Conservation (phyloP, 2,113 vertebrate species). For the Ageneiosus marmoratus region DNA sequence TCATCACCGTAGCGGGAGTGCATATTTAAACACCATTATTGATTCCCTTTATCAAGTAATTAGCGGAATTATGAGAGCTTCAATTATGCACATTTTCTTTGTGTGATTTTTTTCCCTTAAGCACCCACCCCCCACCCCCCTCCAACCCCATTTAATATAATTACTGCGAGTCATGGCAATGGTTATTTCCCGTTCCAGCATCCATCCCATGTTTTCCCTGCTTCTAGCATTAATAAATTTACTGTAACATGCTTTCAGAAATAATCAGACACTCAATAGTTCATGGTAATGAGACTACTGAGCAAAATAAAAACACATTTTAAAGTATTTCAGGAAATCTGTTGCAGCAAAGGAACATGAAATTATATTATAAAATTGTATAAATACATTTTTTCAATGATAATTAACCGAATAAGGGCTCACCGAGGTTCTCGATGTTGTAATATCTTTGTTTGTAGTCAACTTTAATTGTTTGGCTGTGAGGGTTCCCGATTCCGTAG, state of each 20-base stretch:
- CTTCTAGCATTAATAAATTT: slow-evolving; percentile 3
- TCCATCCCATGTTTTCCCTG: not conserved
- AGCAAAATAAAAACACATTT: slow-evolving; percentile 2
- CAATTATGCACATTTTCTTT: slow-evolving; percentile 57
- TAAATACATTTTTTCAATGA: not conserved
- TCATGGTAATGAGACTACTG: not conserved
- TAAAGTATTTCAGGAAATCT: not conserved
- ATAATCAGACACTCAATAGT: not conserved
- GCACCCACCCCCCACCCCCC: not conserved
- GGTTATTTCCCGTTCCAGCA: slow-evolving; percentile 15
- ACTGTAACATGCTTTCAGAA: slow-evolving; percentile 22
- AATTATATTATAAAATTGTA: no score
- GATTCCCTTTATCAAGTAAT: slow-evolving; percentile 55
- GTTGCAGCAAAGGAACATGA: not conserved
- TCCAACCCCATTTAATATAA: slow-evolving; percentile 25
- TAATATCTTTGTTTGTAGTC: slow-evolving; percentile 98
- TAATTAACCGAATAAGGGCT: slow-evolving; percentile 44
- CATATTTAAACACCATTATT: slow-evolving; percentile 62
- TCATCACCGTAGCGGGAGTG: slow-evolving; percentile 57
- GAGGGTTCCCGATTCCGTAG: slow-evolving; percentile 94
- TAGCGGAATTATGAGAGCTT: slow-evolving; percentile 57
- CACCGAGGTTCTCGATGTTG: slow-evolving; percentile 94
- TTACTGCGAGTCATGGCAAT: slow-evolving; percentile 25
- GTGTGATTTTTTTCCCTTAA: slow-evolving; percentile 5
- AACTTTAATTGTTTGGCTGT: slow-evolving; percentile 94